These are phyloP conservation scores for Brachypteracias leptosomus DNA, from an alignment of 2,113 vertebrate genomes.

Conservation along the genomic window DNA sequence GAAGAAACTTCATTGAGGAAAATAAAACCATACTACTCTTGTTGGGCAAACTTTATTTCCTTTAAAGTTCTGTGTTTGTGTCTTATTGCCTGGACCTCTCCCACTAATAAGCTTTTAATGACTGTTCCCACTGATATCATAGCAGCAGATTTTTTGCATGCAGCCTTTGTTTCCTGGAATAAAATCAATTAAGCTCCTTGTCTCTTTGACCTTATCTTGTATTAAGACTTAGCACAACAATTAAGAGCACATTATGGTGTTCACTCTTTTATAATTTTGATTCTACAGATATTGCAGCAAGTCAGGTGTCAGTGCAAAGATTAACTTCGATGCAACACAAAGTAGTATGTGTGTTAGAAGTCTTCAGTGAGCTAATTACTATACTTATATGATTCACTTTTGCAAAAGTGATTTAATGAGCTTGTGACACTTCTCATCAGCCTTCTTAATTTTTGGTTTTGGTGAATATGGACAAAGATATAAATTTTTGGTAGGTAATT, in stretches of 20 bases:
- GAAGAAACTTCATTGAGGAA: not conserved
- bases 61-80: not conserved
- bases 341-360: not conserved
- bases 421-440: not conserved
- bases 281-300: not conserved
- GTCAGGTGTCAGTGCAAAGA: constrained; percentile 20
- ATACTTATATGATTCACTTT: not conserved
- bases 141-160: not conserved
- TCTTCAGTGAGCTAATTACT: constrained; percentile 25
- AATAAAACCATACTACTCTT: not conserved
- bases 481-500: not conserved
- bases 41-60: not conserved
- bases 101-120: constrained; percentile 66
- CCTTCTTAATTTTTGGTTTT: not conserved
- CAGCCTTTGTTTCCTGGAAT: constrained; percentile 32
- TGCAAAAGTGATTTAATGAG: not conserved
- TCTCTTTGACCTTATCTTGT: constrained; percentile 20
- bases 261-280: not conserved
- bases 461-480: not conserved
- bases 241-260: not conserved
- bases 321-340: not conserved
- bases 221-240: constrained; percentile 13
- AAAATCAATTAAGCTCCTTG: constrained; percentile 57
- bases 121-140: not conserved
- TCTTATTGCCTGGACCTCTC: not conserved